Evolutionary conservation across 2,888 invertebrate species (phyloP).

Genomic region (Polylopha cassiicola): DNA sequence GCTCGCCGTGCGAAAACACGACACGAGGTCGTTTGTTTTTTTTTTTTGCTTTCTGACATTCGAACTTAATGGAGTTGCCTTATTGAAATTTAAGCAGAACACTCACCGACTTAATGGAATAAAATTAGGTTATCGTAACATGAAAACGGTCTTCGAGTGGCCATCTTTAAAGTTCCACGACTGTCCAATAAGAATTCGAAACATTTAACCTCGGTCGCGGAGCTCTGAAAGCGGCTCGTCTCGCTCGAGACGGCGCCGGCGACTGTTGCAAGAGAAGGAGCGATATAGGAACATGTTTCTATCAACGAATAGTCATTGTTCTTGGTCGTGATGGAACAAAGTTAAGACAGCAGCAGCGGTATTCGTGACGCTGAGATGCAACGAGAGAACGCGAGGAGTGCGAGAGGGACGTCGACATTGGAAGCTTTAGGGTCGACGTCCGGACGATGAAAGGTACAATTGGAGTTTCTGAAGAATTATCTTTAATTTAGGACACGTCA

Average conservation of each 20-base stretch:
- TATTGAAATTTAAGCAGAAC: conserved; percentile 71
- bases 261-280: conserved; percentile 50
- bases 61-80: conserved; percentile 68
- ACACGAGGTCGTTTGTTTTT: conserved; percentile 66
- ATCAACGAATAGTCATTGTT: conserved; percentile 72
- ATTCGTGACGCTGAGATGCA: conserved; percentile 72
- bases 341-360: conserved; percentile 75
- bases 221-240: conserved; percentile 44
- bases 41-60: conserved; percentile 72
- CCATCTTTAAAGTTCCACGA: conserved; percentile 68
- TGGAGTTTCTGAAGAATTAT: conserved; percentile 65
- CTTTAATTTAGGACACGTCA: conserved; percentile 57
- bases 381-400: conserved; percentile 42
- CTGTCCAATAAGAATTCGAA: conserved; percentile 71
- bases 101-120: conserved; percentile 63
- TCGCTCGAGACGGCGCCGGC: conserved; percentile 38
- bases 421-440: conserved; percentile 74
- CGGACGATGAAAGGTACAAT: conserved; percentile 71
- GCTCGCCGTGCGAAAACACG: conserved; percentile 51
- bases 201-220: conserved; percentile 48
- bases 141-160: conserved; percentile 69
- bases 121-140: conserved; percentile 74
- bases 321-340: conserved; percentile 74
- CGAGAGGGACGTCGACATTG: conserved; percentile 51
- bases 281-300: conserved; percentile 57